Base-by-base conservation (phyloP, 1,140 invertebrate genomes). In the Sitophilus oryzae region DNA sequence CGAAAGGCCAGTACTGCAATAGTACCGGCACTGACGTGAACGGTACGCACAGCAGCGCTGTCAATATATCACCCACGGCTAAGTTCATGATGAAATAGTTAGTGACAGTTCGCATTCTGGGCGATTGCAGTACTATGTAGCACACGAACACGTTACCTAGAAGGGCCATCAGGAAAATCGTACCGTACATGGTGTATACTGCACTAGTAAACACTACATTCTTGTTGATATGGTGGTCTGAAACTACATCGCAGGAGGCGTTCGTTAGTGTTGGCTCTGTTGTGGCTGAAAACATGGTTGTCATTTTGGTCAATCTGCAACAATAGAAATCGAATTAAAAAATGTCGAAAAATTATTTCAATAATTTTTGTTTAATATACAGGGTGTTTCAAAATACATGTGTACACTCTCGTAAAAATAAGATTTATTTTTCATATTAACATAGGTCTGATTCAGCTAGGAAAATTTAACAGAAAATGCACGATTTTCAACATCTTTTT, bases 81-180 rank as follows among this genome's bases (percentile, higher is more conserved):
- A 94, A 72, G 71, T 93, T 93, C 57, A 84, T 82, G 56, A 93
- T 92, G 66, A 92, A 91, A 65, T 86, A 88, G 65, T 93, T 93
- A 1, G 89, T 92, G 1, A 92, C 87, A 0, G 89, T 91, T 56
- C 85, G 79, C 89, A 92, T 93, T 22, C 85, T 77, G 0, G 86
- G 82, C 18, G 82, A 85, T 6, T 80, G 79, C 46, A 85, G 74
- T 0, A 93, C 88, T 5, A 91, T 84, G 65, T 86, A 90, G 68
- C 88, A 90, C 3, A 93, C 88, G 2, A 89, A 77, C 10, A 82
- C 82, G 66, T 93, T 93, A 1, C 89, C 90, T 0, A 84, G 58
- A 5, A 93, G 66, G 0, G 88, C 86, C 1, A 86, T 72, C 1
- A 91, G 66, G 51, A 91, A 88, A 5, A 92, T 81, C 18, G 77